Evolutionary conservation across 1,140 invertebrate species (phyloP), one percentile per base, ranked within the genome.

Genomic region (Phocides pigmalion): DNA sequence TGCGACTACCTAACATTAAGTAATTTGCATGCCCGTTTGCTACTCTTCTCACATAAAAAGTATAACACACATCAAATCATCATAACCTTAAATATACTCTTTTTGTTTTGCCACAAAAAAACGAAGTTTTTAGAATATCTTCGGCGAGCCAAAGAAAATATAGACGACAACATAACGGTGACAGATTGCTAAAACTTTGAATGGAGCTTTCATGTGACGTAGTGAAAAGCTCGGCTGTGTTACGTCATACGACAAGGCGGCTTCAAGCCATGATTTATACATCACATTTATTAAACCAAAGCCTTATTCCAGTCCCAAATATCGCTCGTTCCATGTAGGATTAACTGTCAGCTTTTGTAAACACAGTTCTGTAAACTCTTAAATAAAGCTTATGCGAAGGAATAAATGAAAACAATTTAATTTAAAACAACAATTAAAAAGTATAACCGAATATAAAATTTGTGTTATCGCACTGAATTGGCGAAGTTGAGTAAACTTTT

Each of bases 201-300:
- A 49, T 49, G 35, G 20, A 49, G 46, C n/a, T 49, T 32, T 32
- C 28, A 32, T 49, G 19, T 20, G 46, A 49, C n/a, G 14, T 25
- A 25, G 15, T n/a, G 20, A 46, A 49, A 49, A 25, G 46, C 46
- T 49, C 46, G 20, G 4, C n/a, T 17, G 16, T 15, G 42, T 46
- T n/a, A 17, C 42, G 17, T 32, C 28, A 32, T 39, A 22, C 19
- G 42, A 22, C n/a, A 12, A 49, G 12, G 22, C 20, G 15, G n/a
- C n/a, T 28, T 28, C 12, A 28, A 49, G 46, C 46, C 46, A 32
- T 32, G 28, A 32, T 49, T 49, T 28, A 49, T 28, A 49, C 14
- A n/a, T 15, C n/a, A 15, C 14, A 15, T 25, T 22, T 25, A 17
- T 14, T 49, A 28, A 47, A 47, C 19, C 22, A 20, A 47, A 47